phyloP scores from a whole-genome alignment of 2,797 vertebrate species.

The Cuculus canorus region DNA sequence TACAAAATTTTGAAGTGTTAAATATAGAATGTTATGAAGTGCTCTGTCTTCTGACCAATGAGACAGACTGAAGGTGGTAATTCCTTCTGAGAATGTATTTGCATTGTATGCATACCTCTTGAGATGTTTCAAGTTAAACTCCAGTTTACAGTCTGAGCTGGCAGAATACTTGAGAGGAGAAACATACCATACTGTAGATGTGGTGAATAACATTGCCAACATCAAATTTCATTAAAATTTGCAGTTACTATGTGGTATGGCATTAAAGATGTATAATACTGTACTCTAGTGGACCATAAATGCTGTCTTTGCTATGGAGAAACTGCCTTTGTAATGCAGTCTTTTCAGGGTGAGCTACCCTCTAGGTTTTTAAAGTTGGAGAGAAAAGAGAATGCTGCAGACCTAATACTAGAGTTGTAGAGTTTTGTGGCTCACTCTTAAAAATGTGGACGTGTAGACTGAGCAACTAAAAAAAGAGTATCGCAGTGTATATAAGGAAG shows the following conservation, averaged over 20 bases:
- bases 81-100: neutral
- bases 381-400: neutral
- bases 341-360: neutral
- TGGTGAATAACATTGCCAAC: accelerated
- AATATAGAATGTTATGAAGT: neutral
- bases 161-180: neutral
- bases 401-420: neutral
- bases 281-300: neutral
- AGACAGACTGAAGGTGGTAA: neutral
- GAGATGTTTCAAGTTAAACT: neutral
- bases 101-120: neutral
- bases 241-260: neutral
- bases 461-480: neutral
- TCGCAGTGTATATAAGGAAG: neutral
- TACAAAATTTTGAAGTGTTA: neutral
- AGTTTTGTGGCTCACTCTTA: neutral
- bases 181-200: neutral
- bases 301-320: neutral
- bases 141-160: neutral
- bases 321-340: neutral
- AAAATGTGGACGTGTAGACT: neutral
- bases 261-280: neutral
- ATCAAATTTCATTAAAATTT: neutral
- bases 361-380: neutral
- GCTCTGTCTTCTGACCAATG: neutral